phyloP scores from a whole-genome alignment of 2,888 invertebrate genomes.

The Diadegma fenestrale region DNA sequence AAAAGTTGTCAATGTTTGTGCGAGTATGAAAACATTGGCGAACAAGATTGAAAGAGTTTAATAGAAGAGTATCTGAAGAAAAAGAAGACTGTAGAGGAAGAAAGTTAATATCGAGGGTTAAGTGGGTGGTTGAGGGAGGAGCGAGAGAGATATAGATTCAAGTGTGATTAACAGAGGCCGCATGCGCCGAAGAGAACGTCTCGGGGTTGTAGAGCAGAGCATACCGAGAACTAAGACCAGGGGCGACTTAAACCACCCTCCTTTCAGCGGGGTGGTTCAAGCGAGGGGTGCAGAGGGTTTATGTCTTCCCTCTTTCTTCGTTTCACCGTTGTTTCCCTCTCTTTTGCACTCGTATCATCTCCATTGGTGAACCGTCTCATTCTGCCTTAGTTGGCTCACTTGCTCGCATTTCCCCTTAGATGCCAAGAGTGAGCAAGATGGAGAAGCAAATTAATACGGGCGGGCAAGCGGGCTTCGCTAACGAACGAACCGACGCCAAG shows the following conservation, averaged over 20 bases:
- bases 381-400: conserved; percentile 58
- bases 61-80: not conserved
- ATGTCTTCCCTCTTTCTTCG: conserved; percentile 44
- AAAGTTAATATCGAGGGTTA: conserved; percentile 44
- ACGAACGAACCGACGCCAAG: conserved; percentile 84
- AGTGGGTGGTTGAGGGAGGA: conserved; percentile 71
- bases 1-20: not conserved
- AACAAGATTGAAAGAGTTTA: conserved; percentile 32
- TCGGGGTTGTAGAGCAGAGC: conserved; percentile 70
- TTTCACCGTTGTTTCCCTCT: conserved; percentile 50
- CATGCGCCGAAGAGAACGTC: conserved; percentile 78
- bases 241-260: conserved; percentile 77
- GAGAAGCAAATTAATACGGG: conserved; percentile 84
- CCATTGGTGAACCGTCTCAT: conserved; percentile 31
- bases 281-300: conserved; percentile 62
- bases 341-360: conserved; percentile 39
- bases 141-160: conserved; percentile 70
- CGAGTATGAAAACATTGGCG: not conserved
- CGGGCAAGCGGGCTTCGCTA: conserved; percentile 83
- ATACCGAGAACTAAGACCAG: conserved; percentile 78
- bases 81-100: not conserved
- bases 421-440: conserved; percentile 73
- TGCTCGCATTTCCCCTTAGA: conserved; percentile 68
- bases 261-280: conserved; percentile 70
- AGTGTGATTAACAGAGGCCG: conserved; percentile 80